Evolutionary conservation across 2,888 invertebrate genomes (phyloP).

Genomic region (Chloroclystis v-ata): DNA sequence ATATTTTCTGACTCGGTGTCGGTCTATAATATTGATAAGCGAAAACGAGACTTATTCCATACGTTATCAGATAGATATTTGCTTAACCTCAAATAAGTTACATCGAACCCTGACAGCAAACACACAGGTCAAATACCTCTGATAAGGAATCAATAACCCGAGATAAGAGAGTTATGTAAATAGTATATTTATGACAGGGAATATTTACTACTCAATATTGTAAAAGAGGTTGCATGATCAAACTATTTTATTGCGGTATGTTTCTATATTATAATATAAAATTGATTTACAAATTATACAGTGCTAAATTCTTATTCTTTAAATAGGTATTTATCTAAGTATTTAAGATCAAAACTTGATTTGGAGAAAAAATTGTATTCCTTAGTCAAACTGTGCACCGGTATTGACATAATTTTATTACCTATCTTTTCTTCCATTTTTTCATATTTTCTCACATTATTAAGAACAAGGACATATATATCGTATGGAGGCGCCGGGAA

Average conservation of each 20-base stretch:
- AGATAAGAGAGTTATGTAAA: slow-evolving; percentile 44
- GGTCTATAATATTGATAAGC: background rate
- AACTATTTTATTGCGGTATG: no score
- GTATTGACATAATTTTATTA: no score
- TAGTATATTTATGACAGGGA: slow-evolving; percentile 28
- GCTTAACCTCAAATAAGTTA: slow-evolving; percentile 34
- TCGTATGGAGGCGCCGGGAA: slow-evolving; percentile 37
- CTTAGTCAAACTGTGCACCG: no score
- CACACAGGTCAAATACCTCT: slow-evolving; percentile 46
- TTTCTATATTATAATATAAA: no score
- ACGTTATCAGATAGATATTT: slow-evolving; percentile 16
- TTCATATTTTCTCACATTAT: no score
- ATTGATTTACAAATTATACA: no score
- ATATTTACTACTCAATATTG: background rate
- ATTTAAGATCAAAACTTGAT: no score
- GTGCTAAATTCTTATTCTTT: no score
- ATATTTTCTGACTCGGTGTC: no score
- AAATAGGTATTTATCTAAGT: no score
- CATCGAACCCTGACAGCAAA: slow-evolving; percentile 38
- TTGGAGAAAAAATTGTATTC: no score
- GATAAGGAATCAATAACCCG: slow-evolving; percentile 72
- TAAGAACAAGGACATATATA: slow-evolving; percentile 35
- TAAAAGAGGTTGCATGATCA: background rate
- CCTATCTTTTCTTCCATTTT: no score
- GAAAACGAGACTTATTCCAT: background rate